A percentile compares a stretch with the other conserved stretches of the same genome.
phyloP scores from a whole-genome alignment of 2,888 invertebrate species.

The Leptopilina drosophilae region DNA sequence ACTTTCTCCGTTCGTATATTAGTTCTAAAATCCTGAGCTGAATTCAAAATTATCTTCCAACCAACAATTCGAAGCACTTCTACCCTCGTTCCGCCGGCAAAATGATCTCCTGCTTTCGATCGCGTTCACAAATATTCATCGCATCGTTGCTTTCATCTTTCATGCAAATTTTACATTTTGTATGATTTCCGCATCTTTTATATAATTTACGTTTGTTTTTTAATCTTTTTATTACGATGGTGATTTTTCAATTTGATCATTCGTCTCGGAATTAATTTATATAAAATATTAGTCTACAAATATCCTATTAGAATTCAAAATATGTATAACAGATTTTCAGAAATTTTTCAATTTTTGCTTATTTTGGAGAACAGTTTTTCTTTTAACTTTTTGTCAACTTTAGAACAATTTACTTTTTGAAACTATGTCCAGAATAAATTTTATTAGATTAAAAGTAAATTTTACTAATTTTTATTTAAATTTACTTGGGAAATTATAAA shows the following conservation, averaged over 20 bases:
- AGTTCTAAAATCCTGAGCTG: conserved; percentile 58
- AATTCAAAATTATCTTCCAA: conserved; percentile 53
- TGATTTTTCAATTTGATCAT: neutral
- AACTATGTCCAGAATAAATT: too few relatives aligned
- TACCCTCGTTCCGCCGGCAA: conserved; percentile 33
- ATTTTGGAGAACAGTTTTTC: too few relatives aligned
- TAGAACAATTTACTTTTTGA: too few relatives aligned
- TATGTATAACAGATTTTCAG: too few relatives aligned
- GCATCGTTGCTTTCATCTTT: conserved; percentile 20
- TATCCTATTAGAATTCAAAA: too few relatives aligned
- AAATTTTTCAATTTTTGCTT: too few relatives aligned
- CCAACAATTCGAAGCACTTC: conserved; percentile 1
- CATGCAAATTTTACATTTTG: conserved; percentile 24
- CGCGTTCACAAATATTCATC: conserved; percentile 12
- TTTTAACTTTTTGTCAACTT: too few relatives aligned
- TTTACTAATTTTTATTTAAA: too few relatives aligned
- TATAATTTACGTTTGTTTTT: neutral
- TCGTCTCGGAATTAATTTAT: too few relatives aligned
- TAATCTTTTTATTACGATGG: neutral
- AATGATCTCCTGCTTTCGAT: conserved; percentile 22
- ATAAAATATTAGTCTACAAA: too few relatives aligned
- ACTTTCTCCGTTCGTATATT: conserved; percentile 59
- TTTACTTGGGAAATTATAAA: too few relatives aligned
- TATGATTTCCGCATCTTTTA: conserved; percentile 16
- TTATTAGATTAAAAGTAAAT: too few relatives aligned